A percentile compares a stretch with the other conserved stretches of the same genome.
phyloP scores from a whole-genome alignment of 2,113 vertebrate species.

The Sula dactylatra region DNA sequence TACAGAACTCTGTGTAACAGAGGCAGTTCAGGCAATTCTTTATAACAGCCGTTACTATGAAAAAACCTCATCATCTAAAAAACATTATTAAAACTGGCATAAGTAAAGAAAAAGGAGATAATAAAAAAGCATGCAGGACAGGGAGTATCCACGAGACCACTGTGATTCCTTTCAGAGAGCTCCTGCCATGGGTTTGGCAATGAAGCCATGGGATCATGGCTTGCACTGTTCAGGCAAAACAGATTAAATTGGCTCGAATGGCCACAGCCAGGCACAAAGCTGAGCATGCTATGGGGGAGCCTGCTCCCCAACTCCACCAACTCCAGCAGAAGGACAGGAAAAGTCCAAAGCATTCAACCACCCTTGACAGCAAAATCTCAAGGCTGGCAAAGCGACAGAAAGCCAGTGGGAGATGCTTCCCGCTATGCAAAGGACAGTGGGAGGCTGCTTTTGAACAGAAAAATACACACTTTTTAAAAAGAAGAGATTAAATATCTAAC shows the following conservation, averaged over 20 bases:
- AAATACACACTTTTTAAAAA: background rate
- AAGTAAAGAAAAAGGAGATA: background rate
- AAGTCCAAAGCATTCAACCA: background rate
- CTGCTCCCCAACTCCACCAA: background rate
- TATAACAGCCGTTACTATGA: background rate
- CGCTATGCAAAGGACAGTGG: background rate
- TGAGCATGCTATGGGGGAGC: background rate
- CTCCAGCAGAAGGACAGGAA: background rate
- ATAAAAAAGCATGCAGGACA: background rate
- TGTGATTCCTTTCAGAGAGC: background rate
- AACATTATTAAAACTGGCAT: background rate
- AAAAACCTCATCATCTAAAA: background rate
- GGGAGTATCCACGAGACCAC: background rate
- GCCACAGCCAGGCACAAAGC: background rate
- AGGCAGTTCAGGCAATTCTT: background rate
- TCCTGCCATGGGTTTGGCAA: background rate
- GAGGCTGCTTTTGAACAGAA: slow-evolving; percentile 20
- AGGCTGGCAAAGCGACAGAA: slow-evolving; percentile 22
- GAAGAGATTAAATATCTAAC: slow-evolving; percentile 1
- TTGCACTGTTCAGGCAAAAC: background rate
- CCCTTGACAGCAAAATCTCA: slow-evolving; percentile 3
- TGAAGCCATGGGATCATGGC: background rate
- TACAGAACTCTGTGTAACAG: background rate
- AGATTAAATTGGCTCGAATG: background rate
- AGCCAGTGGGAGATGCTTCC: slow-evolving; percentile 15